Evolutionary conservation across 2,888 invertebrate species (phyloP).

Genomic region (Listrodromus nycthemerus): DNA sequence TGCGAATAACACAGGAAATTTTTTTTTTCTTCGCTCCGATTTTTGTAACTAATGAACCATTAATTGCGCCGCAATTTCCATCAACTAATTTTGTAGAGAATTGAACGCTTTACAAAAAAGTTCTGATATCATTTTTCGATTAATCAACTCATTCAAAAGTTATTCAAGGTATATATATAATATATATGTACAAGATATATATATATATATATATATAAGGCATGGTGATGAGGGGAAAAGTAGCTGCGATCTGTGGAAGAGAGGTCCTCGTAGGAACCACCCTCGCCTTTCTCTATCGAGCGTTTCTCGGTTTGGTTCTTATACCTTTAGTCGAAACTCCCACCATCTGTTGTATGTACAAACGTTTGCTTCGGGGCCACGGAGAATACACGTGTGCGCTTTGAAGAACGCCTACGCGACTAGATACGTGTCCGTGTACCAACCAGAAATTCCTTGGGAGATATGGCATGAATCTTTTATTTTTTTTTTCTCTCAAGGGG

Average conservation of each 20-base stretch:
- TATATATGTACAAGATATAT: too few species aligned
- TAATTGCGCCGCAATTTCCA: too few species aligned
- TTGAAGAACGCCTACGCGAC: constrained; percentile 54
- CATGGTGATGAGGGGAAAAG: not conserved
- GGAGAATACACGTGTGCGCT: constrained; percentile 10
- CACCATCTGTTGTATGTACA: constrained; percentile 1
- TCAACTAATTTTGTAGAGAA: too few species aligned
- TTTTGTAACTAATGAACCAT: too few species aligned
- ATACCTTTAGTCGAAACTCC: constrained; percentile 8
- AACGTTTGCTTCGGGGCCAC: not conserved
- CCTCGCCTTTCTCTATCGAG: not conserved
- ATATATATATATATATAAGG: not conserved
- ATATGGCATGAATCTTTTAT: constrained; percentile 31
- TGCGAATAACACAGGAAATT: too few species aligned
- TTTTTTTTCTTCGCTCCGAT: too few species aligned
- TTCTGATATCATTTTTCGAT: too few species aligned
- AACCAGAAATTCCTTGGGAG: constrained; percentile 55
- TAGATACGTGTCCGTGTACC: constrained; percentile 30
- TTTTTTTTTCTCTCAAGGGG: not conserved
- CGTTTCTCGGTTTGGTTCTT: constrained; percentile 1
- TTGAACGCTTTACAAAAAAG: too few species aligned
- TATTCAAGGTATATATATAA: too few species aligned
- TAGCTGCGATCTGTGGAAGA: not conserved
- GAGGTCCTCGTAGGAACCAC: constrained; percentile 23
- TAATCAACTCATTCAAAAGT: too few species aligned